These are phyloP conservation scores for Limonius californicus DNA, from an alignment of 1,140 invertebrate genomes.

Conservation along the genomic window DNA sequence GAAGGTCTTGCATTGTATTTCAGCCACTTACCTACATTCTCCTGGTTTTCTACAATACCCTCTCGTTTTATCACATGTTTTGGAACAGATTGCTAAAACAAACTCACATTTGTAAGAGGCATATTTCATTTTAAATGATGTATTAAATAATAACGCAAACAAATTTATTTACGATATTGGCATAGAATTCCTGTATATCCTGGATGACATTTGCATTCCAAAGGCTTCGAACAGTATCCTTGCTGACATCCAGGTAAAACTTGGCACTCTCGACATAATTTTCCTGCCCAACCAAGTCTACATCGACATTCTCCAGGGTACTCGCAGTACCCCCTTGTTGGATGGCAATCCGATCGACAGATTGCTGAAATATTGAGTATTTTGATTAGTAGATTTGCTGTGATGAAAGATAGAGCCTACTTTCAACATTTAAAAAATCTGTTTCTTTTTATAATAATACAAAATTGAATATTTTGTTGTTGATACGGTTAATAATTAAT, in stretches of 20 bases:
- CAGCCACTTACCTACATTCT: constrained; percentile 58
- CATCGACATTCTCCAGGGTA: constrained; percentile 77
- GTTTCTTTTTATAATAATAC: no score
- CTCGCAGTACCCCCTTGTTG: constrained; percentile 78
- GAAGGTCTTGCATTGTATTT: no score
- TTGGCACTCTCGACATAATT: constrained; percentile 75
- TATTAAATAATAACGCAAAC: not conserved
- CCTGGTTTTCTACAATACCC: constrained; percentile 82
- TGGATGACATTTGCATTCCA: constrained; percentile 80
- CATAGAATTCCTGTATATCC: constrained; percentile 86
- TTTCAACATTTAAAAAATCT: no score
- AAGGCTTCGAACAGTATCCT: constrained; percentile 74
- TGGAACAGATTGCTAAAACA: constrained; percentile 70
- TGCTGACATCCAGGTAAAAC: constrained; percentile 75
- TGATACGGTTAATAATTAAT: no score
- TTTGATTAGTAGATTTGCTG: no score
- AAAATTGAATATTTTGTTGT: no score
- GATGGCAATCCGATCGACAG: constrained; percentile 73
- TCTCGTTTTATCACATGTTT: constrained; percentile 76
- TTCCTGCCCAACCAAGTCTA: constrained; percentile 77
- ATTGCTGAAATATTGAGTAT: constrained; percentile 65
- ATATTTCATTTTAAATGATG: no score
- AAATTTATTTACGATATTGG: constrained; percentile 69
- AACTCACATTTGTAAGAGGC: not conserved
- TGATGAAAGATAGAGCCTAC: no score